Evolutionary conservation across 37 sponge, comb jelly and placozoan species (phyloP), one percentile per base, ranked within the genome.

Genomic region (Diacarnus erythraeanus): DNA sequence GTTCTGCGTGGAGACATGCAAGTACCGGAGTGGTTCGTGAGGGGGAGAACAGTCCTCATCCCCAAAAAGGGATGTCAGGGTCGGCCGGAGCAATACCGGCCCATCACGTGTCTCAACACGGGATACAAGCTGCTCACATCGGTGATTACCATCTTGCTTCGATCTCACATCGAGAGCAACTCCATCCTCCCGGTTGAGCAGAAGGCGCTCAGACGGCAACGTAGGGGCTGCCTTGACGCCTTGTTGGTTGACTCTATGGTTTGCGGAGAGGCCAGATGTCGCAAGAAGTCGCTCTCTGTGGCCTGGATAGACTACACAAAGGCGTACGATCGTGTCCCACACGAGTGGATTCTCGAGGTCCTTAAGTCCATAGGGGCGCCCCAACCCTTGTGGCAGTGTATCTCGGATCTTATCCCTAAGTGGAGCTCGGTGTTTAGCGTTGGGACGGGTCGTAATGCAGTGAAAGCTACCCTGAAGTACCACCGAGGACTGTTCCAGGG

Each of bases 81-180:
- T 3, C 37, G 59, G 22, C 77, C 71, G 30, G 84, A 44, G 23
- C 60, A 75, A 22, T 83, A 34, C 69, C 54, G 70, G 39, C 70
- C 77, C 40, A 68, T 83, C 20, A 68, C 84, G 3, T 54, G 76
- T 29, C 76, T 75, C 39, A 83, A 83, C 75, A 82, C 72, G 6
- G 23, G 29, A n/a, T 74, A 82, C 75, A 82, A 82, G 75, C n/a
- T 54, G 34, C 1, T 63, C 54, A 73, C 75, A 25, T 67, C 2
- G 33, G 56, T 64, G 20, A 68, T 68, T 6, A 38, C 69, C 5
- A 15, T 27, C 5, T 9, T 35, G 5, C 35, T 68, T 9, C 4
- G 12, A 2, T 4, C 3, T 10, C 39, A 68, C 37, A 8, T 37
- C 38, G 37, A 38, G 37, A 5, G 39, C 5, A 38, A 10, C 9